These are phyloP conservation scores for Chaetorhynchus papuensis DNA, from an alignment of 2,113 vertebrate species.

Conservation along the genomic window DNA sequence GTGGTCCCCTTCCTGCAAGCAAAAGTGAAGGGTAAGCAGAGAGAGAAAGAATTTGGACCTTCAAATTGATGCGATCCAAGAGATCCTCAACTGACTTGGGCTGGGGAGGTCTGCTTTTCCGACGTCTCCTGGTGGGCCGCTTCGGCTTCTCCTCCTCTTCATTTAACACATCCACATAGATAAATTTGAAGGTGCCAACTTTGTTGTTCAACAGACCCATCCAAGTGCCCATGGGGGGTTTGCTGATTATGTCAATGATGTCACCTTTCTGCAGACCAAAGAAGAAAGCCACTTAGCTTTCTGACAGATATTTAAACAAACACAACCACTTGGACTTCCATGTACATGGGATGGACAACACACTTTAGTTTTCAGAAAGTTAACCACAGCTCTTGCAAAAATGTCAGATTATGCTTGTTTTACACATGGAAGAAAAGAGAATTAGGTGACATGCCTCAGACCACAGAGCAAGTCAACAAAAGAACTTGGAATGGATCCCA, in stretches of 20 bases:
- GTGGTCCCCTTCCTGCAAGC: not conserved
- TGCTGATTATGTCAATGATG: constrained; percentile 98
- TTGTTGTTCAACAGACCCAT: constrained; percentile 98
- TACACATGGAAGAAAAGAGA: not conserved
- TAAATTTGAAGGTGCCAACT: constrained; percentile 98
- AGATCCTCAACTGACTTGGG: constrained; percentile 96
- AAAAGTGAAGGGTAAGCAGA: not conserved
- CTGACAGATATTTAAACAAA: not conserved
- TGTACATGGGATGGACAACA: not conserved
- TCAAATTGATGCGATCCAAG: constrained; percentile 93
- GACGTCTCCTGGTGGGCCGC: constrained; percentile 83
- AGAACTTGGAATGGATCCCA: not conserved
- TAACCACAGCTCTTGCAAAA: not conserved
- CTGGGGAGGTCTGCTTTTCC: constrained; percentile 89
- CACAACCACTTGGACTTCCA: not conserved
- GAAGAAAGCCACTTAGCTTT: not conserved
- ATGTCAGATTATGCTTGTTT: not conserved
- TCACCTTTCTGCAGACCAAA: constrained; percentile 84
- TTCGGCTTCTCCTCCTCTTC: constrained; percentile 95
- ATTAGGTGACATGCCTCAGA: not conserved
- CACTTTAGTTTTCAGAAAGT: not conserved
- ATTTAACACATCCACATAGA: constrained; percentile 93
- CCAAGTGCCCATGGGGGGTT: constrained; percentile 99
- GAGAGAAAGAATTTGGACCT: constrained; percentile 68
- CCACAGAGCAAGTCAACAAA: not conserved